Evolutionary conservation across 2,888 invertebrate genomes (phyloP).

Genomic region (Ophion ellenae): DNA sequence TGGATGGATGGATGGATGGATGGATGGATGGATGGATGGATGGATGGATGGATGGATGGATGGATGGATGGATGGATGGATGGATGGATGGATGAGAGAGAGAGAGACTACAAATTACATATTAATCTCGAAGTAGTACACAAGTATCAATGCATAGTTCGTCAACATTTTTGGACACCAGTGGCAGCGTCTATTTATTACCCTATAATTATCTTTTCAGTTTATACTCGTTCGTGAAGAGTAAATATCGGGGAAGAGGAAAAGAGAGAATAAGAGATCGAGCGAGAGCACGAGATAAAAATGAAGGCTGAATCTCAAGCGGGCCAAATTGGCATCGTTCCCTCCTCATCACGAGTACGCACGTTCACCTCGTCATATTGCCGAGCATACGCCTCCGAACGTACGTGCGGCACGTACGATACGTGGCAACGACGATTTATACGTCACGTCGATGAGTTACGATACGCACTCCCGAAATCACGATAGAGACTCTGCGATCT

Average conservation of each 20-base stretch:
- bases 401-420: not conserved
- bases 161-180: slow-evolving; percentile 6
- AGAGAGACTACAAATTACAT: too few species aligned
- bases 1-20: too few species aligned
- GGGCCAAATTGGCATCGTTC: slow-evolving; percentile 58
- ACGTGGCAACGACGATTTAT: slow-evolving; percentile 22
- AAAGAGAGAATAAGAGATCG: not conserved
- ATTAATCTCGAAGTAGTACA: not conserved
- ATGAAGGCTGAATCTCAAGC: slow-evolving; percentile 13
- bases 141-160: not conserved
- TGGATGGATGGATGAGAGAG: too few species aligned
- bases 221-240: too few species aligned
- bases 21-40: too few species aligned
- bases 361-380: not conserved
- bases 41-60: too few species aligned
- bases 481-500: not conserved
- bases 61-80: too few species aligned
- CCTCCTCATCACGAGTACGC: slow-evolving; percentile 50
- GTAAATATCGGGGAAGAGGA: too few species aligned
- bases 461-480: not conserved
- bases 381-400: not conserved
- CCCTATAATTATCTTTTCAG: too few species aligned
- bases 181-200: not conserved
- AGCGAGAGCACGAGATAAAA: slow-evolving; percentile 11
- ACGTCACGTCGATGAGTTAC: not conserved